phyloP scores from a whole-genome alignment of 2,797 vertebrate species.

The Notolabrus celidotus region DNA sequence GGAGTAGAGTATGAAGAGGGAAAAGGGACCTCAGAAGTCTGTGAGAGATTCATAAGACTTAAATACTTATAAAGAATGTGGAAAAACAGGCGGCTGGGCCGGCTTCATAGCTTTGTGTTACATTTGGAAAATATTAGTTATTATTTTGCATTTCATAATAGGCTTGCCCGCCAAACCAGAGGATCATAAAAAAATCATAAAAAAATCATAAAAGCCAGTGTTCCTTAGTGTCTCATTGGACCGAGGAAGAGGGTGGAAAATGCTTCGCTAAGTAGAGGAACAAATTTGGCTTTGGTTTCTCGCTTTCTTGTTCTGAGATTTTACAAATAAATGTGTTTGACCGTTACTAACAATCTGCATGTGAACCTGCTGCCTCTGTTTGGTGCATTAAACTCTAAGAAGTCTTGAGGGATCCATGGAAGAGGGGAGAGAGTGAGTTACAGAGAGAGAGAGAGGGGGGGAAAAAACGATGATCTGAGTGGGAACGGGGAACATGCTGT shows the following conservation, averaged over 20 bases:
- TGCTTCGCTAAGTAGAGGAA: slow-evolving; percentile 60
- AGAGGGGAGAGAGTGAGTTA: background rate
- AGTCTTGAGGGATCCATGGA: slow-evolving; percentile 21
- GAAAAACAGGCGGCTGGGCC: slow-evolving; percentile 57
- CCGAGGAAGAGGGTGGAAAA: slow-evolving; percentile 59
- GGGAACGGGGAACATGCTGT: slow-evolving; percentile 38
- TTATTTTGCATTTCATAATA: slow-evolving; percentile 86
- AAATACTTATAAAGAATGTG: slow-evolving; percentile 71
- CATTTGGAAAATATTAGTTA: slow-evolving; percentile 88
- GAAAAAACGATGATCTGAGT: slow-evolving; percentile 41
- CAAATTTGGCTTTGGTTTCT: slow-evolving; percentile 58
- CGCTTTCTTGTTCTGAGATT: slow-evolving; percentile 57
- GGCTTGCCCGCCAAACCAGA: slow-evolving; percentile 74
- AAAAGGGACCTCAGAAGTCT: slow-evolving; percentile 68
- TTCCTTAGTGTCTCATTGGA: slow-evolving; percentile 76
- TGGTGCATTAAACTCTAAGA: slow-evolving; percentile 28
- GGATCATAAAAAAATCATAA: slow-evolving; percentile 80
- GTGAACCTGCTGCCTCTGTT: slow-evolving; percentile 52
- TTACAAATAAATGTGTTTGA: slow-evolving; percentile 54
- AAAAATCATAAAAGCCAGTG: slow-evolving; percentile 81
- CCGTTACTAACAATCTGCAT: slow-evolving; percentile 46
- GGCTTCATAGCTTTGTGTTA: slow-evolving; percentile 79
- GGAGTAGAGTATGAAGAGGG: background rate
- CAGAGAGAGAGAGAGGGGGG: background rate
- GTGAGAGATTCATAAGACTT: slow-evolving; percentile 64